Evolutionary conservation across 2,888 invertebrate species (phyloP).

Genomic region (Hermodice carunculata): DNA sequence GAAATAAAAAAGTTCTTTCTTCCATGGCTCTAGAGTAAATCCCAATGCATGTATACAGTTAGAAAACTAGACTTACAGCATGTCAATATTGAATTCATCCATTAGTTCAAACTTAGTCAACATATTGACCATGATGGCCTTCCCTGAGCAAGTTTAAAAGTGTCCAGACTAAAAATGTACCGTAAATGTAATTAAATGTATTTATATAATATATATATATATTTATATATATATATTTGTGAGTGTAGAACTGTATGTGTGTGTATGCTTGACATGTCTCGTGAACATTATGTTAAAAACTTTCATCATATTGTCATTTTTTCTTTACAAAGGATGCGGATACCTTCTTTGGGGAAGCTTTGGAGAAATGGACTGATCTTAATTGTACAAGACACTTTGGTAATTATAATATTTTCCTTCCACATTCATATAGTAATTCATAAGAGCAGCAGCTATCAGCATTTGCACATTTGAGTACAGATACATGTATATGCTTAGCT

Average conservation of each 20-base stretch:
- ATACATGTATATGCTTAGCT: no score
- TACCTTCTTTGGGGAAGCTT: conserved; percentile 84
- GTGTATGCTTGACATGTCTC: conserved; percentile 11
- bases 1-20: no score
- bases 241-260: neutral
- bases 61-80: no score
- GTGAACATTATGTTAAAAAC: neutral
- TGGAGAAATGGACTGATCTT: conserved; percentile 90
- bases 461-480: no score
- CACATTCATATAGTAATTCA: neutral
- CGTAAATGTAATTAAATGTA: conserved; percentile 2
- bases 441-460: no score
- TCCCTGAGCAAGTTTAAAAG: neutral
- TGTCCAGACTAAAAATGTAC: neutral
- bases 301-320: neutral
- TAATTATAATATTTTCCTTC: conserved; percentile 42
- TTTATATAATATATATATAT: neutral
- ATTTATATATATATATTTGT: neutral
- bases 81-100: no score
- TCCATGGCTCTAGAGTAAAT: no score
- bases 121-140: no score
- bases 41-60: no score
- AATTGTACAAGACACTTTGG: conserved; percentile 88
- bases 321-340: conserved; percentile 77
- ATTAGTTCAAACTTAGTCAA: no score